Conservation (phyloP, 2,113 vertebrate genomes). For the Donacobius atricapilla region DNA sequence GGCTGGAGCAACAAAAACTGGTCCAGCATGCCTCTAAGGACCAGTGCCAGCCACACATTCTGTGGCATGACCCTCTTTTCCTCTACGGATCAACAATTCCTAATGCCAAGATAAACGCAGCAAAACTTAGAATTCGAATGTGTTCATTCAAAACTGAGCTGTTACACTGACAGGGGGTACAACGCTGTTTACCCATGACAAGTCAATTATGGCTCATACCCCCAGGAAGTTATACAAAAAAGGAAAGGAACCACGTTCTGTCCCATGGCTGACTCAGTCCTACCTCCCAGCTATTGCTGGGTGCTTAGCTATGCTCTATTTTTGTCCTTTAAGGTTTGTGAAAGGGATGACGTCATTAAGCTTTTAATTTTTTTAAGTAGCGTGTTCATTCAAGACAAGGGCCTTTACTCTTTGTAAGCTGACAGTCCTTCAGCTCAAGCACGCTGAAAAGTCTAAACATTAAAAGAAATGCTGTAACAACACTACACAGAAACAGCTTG, state of each 20-base stretch:
- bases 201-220: not conserved
- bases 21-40: not conserved
- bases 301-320: constrained; percentile 27
- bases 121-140: not conserved
- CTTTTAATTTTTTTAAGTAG: constrained; percentile 1
- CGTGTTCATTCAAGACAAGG: constrained; percentile 1
- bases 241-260: not conserved
- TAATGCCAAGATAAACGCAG: not conserved
- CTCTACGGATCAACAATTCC: not conserved
- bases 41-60: not conserved
- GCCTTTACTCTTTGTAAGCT: not conserved
- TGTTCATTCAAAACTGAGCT: not conserved
- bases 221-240: constrained; percentile 29
- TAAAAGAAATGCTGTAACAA: not conserved
- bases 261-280: constrained; percentile 3
- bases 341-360: constrained; percentile 36
- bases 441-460: not conserved
- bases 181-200: not conserved
- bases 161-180: not conserved
- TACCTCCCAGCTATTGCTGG: constrained; percentile 1
- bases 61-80: not conserved
- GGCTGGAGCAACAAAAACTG: not conserved
- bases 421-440: not conserved
- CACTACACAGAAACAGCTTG: not conserved
- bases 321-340: not conserved